Base-by-base conservation (phyloP, 1,140 invertebrate genomes). In the Drosophila nigromelanica region DNA sequence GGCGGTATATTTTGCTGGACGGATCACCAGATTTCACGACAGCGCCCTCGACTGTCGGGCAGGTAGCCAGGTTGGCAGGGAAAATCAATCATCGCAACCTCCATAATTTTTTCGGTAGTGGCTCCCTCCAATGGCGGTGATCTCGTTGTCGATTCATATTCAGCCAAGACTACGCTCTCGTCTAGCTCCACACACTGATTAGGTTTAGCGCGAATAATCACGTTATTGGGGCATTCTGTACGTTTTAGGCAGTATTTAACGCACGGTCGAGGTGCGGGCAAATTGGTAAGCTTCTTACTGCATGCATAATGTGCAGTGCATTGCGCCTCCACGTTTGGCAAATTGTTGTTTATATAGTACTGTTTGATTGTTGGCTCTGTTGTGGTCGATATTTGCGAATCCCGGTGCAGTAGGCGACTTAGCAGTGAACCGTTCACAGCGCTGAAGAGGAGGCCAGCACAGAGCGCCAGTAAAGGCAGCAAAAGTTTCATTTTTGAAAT, bases 31-130 rank as follows among this genome's bases (percentile, higher is more conserved):
- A 91, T 78, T 56, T 91, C 90, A 48, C 90, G 83, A 24, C 90
- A 91, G 33, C 87, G 90, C 7, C 90, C 90, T 6, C 83, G 77
- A 45, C 68, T 73, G 59, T 91, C 90, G 56, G 90, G 90, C 51
- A 91, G 55, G 43, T 90, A 91, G 37, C 90, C 90, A 0, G 90
- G 90, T 51, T 91, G 90, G 47, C 90, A 91, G 35, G 90, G 90
- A 15, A 91, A 91, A 58, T 91, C 90, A 55, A 91, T 91, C 90
- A 91, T 89, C 39, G 86, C 83, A 21, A 91, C 87, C 35, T 77
- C 58, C 85, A 85, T 87, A 12, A 81, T 62, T 15, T 67, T 64
- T 14, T 80, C 74, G 15, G 56, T 76, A 21, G 42, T 47, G 30
- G 43, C 55, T 15, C 43, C 63, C 12, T 7, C 63, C 21, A 11